phyloP scores from a whole-genome alignment of 2,113 vertebrate genomes.

The Vulpes lagopus region DNA sequence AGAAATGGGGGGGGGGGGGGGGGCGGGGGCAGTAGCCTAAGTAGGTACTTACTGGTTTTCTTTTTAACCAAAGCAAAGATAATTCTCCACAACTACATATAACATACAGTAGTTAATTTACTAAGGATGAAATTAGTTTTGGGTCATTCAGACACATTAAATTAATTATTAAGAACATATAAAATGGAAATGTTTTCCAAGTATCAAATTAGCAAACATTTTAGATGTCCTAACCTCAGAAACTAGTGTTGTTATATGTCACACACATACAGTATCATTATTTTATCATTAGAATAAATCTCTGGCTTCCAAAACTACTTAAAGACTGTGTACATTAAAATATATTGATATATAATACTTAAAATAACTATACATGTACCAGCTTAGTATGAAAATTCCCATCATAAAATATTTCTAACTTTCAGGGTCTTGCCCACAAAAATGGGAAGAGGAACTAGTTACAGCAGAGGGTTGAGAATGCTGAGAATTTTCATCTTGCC shows the following conservation, averaged over 20 bases:
- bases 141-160: not conserved
- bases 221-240: constrained; percentile 5
- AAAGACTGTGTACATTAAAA: constrained; percentile 37
- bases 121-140: not conserved
- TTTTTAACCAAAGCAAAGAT: constrained; percentile 49
- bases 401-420: constrained; percentile 20
- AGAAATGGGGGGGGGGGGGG: not conserved
- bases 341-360: not conserved
- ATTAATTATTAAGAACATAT: not conserved
- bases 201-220: constrained; percentile 34
- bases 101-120: not conserved
- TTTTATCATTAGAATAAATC: constrained; percentile 5
- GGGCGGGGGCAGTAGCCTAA: not conserved
- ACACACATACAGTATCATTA: not conserved
- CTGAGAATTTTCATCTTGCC: not conserved
- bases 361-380: not conserved
- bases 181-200: not conserved
- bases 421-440: constrained; percentile 12
- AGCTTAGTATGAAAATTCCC: constrained; percentile 23
- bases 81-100: not conserved
- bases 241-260: not conserved
- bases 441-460: not conserved
- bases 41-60: not conserved
- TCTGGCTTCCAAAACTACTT: constrained; percentile 44
- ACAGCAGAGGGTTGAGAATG: not conserved